These are phyloP conservation scores for Bryconaethiops microstoma DNA, from an alignment of 2,797 vertebrate species.

Conservation along the genomic window DNA sequence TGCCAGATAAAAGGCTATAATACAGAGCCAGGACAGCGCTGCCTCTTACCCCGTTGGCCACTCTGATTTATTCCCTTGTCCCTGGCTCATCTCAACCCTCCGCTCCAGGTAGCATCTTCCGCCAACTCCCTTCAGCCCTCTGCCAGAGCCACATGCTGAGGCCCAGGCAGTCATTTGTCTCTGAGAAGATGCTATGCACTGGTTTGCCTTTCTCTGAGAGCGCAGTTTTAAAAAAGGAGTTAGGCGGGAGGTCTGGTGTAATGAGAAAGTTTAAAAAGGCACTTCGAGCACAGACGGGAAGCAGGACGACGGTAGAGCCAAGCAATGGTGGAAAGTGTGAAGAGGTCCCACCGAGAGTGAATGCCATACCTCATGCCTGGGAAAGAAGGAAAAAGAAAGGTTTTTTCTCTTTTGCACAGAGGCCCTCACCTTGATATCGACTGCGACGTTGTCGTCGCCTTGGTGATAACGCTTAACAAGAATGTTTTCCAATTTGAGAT, in stretches of 20 bases:
- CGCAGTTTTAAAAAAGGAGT: slow-evolving; percentile 57
- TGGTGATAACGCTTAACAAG: slow-evolving; percentile 84
- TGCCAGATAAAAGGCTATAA: slow-evolving; percentile 63
- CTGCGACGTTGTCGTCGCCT: slow-evolving; percentile 73
- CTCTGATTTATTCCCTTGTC: slow-evolving; percentile 55
- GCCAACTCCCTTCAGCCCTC: slow-evolving; percentile 60
- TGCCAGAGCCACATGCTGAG: slow-evolving; percentile 54
- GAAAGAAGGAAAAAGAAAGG: slow-evolving; percentile 26
- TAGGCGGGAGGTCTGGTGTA: slow-evolving; percentile 61
- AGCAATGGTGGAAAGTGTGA: slow-evolving; percentile 42
- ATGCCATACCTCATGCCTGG: slow-evolving; percentile 52
- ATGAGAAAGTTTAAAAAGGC: slow-evolving; percentile 67
- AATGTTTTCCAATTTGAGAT: slow-evolving; percentile 93
- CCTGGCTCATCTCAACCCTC: slow-evolving; percentile 57
- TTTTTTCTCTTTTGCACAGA: slow-evolving; percentile 6
- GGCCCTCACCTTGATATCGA: slow-evolving; percentile 87
- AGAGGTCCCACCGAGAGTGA: slow-evolving; percentile 35
- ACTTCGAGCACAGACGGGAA: slow-evolving; percentile 48
- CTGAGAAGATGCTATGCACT: slow-evolving; percentile 46
- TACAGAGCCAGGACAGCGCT: slow-evolving; percentile 57
- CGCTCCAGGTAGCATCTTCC: slow-evolving; percentile 60
- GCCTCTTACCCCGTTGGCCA: slow-evolving; percentile 41
- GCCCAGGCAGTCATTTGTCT: slow-evolving; percentile 63
- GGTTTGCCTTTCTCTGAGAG: slow-evolving; percentile 60
- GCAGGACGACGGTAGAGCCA: slow-evolving; percentile 16